phyloP scores from a whole-genome alignment of 1,140 invertebrate species.

The Hetaerina americana region DNA sequence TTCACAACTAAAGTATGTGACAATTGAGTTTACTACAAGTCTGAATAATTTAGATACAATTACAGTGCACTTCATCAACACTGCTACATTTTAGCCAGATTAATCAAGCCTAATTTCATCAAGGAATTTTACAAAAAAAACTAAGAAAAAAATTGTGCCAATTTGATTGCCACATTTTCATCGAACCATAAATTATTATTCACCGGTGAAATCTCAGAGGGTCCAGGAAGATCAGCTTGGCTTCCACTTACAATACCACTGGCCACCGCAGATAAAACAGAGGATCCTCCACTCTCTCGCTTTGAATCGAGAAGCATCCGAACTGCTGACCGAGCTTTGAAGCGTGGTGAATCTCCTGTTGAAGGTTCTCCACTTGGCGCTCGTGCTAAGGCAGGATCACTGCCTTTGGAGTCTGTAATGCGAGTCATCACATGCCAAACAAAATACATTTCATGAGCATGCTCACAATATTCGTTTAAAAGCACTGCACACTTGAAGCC shows the following conservation, averaged over 20 bases:
- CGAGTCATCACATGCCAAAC: too few relatives aligned
- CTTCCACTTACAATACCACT: background rate
- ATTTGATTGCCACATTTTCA: background rate
- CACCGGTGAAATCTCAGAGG: constrained; percentile 1
- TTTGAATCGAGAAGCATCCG: background rate
- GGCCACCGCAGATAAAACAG: background rate
- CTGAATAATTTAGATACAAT: background rate
- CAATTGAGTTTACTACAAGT: background rate
- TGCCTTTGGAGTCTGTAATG: background rate
- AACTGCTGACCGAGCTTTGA: constrained; percentile 3
- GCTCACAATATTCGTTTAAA: too few relatives aligned
- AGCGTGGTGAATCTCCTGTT: constrained; percentile 7
- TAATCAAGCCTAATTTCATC: background rate
- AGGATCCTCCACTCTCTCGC: background rate
- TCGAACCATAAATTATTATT: background rate
- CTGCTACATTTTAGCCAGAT: background rate
- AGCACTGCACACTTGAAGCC: too few relatives aligned
- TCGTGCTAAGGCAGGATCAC: constrained; percentile 3
- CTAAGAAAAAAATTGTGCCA: background rate
- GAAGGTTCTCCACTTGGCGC: background rate
- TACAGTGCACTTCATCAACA: background rate
- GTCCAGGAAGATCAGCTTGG: background rate
- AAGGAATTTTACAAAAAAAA: background rate
- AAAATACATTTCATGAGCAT: too few relatives aligned
- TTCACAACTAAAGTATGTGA: background rate